Evolutionary conservation across 2,797 vertebrate species (phyloP), one percentile per base, ranked within the genome.

Genomic region (Arrhamphus sclerolepis): DNA sequence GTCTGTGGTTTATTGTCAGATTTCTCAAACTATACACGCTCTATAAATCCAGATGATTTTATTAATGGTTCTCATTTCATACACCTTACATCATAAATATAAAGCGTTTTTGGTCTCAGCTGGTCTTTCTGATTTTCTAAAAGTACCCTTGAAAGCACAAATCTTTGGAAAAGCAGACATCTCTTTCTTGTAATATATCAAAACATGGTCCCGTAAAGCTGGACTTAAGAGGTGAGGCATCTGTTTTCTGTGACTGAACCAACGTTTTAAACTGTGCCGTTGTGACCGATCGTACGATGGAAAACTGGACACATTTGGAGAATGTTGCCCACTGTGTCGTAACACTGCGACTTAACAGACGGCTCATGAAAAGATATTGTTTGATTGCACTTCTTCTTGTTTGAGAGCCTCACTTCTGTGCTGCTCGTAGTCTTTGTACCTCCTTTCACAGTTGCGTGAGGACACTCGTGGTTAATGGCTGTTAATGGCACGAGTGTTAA

Each of bases 401-500:
- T 62, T 77, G 66, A 46, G 66, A 68, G 66, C 81, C 70, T 68
- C 73, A 65, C 65, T 62, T 67, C 57, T 81, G 70, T 78, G 75
- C n/a, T 78, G 70, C 65, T 64, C 17, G 57, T 49, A 19, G 59
- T 74, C 70, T 80, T 86, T 86, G 85, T 77, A 63, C 66, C 78
- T 56, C 62, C 81, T 81, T n/a, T 94, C 94, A 93, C 93, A 95
- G 93, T 94, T 94, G 94, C 92, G 92, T 91, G 92, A 94, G 93
- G 94, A 93, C 93, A 93, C 94, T 94, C 91, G 81, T 91, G 89
- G 83, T 93, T 94, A 96, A 95, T 92, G 93, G 94, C 92, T 94
- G 93, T 92, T 94, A 93, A 84, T 93, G 93, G 93, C 94, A 94
- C 94, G 95, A 96, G 94, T 94, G 95, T 95, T 95, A 95, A 95